Conservation (phyloP, 2,888 invertebrate genomes). For the Orthosia gothica region DNA sequence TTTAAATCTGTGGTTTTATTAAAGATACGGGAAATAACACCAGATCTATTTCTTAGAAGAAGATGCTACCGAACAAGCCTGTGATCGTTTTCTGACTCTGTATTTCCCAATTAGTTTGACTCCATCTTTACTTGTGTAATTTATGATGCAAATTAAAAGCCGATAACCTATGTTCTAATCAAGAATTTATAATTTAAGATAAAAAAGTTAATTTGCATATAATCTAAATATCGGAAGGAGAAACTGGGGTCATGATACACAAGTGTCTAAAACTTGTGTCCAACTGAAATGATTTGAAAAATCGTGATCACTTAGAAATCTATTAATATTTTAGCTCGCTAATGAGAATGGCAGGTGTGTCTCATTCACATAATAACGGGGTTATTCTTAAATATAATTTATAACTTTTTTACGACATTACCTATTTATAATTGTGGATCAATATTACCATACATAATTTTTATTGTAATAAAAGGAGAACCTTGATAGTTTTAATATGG, state of each 20-base stretch:
- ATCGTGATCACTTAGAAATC: conserved; percentile 11
- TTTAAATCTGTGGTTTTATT: background rate
- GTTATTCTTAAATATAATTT: conserved; percentile 35
- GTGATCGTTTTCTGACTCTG: background rate
- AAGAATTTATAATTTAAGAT: conserved; percentile 26
- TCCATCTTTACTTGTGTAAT: conserved; percentile 10
- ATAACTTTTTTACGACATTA: conserved; percentile 40
- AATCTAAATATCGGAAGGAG: conserved; percentile 27
- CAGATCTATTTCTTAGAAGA: background rate
- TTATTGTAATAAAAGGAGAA: conserved; percentile 20
- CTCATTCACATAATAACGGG: conserved; percentile 52
- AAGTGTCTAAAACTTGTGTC: conserved; percentile 16
- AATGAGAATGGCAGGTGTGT: conserved; percentile 46
- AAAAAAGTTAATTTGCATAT: conserved; percentile 43
- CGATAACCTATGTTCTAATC: conserved; percentile 39
- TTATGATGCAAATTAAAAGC: conserved; percentile 41
- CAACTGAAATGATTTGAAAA: conserved; percentile 42
- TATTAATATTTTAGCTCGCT: conserved; percentile 34
- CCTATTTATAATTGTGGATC: conserved; percentile 50
- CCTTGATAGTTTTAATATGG: conserved; percentile 12
- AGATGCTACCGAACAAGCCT: background rate
- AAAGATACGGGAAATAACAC: background rate
- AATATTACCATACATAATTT: conserved; percentile 43
- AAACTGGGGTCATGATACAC: conserved; percentile 24
- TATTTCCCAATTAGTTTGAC: conserved; percentile 8